Percentiles rank a stretch among this genome's conserved stretches.
phyloP scores from a whole-genome alignment of 2,797 vertebrate genomes.

The Gallinago solitaria region DNA sequence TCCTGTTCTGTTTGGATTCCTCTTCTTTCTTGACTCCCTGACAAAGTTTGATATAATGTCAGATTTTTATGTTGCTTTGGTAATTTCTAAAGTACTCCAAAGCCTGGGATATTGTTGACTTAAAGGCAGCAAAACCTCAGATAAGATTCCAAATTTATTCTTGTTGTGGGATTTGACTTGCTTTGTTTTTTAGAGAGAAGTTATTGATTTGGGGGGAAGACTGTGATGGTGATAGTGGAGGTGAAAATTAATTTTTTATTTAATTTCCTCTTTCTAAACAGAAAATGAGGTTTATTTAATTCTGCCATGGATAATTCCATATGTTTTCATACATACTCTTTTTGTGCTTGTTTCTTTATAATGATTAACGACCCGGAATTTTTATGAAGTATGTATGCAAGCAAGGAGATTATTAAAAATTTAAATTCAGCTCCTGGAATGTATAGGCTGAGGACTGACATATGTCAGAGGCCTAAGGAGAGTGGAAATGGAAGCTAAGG shows the following conservation, averaged over 20 bases:
- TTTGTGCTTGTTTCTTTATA: background rate
- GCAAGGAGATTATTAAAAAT: background rate
- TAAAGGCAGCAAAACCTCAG: background rate
- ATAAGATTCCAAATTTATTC: background rate
- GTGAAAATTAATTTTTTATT: background rate
- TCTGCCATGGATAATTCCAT: background rate
- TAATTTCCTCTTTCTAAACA: background rate
- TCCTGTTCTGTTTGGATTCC: background rate
- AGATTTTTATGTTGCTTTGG: background rate
- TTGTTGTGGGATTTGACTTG: background rate
- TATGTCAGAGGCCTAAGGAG: background rate
- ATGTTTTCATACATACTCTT: background rate
- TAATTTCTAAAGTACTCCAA: background rate
- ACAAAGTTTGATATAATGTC: background rate
- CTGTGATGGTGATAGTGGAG: background rate
- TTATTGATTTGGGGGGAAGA: background rate
- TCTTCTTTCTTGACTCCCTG: background rate
- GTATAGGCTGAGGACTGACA: background rate
- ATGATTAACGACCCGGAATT: background rate
- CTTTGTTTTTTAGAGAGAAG: background rate
- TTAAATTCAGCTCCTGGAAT: background rate
- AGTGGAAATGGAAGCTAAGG: background rate
- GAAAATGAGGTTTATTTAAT: background rate
- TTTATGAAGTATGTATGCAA: background rate
- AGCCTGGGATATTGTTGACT: background rate